These are phyloP conservation scores for Recurvirostra avosetta DNA, from an alignment of 2,113 vertebrate genomes.

Conservation along the genomic window DNA sequence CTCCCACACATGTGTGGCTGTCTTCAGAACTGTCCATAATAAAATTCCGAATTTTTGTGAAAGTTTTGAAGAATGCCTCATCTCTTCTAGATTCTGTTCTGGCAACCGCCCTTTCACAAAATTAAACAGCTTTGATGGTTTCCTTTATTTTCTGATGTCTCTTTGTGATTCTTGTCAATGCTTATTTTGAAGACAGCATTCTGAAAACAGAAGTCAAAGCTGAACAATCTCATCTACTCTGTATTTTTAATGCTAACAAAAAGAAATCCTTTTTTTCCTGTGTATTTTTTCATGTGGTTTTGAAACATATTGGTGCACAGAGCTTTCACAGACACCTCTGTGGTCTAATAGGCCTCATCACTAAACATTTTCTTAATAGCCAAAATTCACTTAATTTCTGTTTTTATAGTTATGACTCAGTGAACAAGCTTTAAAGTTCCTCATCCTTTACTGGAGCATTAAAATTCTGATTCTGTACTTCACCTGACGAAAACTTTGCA, in stretches of 20 bases:
- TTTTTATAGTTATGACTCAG: not conserved
- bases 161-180: not conserved
- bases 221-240: not conserved
- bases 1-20: not conserved
- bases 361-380: not conserved
- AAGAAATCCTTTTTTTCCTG: not conserved
- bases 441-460: not conserved
- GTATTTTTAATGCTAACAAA: not conserved
- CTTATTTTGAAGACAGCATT: not conserved
- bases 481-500: not conserved
- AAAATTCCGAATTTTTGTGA: not conserved
- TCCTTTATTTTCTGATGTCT: not conserved
- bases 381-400: not conserved
- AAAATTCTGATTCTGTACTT: not conserved
- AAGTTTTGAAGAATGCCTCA: not conserved
- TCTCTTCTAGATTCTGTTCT: not conserved
- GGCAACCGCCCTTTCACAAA: not conserved
- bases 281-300: not conserved
- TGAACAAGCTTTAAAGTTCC: not conserved
- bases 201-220: not conserved
- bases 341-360: not conserved
- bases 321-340: not conserved
- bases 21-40: conserved; percentile 11
- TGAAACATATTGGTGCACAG: not conserved
- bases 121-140: not conserved